Percentiles rank a stretch among this genome's conserved stretches.
Evolutionary conservation across 1,140 invertebrate genomes (phyloP).

Genomic region (Physella acuta): DNA sequence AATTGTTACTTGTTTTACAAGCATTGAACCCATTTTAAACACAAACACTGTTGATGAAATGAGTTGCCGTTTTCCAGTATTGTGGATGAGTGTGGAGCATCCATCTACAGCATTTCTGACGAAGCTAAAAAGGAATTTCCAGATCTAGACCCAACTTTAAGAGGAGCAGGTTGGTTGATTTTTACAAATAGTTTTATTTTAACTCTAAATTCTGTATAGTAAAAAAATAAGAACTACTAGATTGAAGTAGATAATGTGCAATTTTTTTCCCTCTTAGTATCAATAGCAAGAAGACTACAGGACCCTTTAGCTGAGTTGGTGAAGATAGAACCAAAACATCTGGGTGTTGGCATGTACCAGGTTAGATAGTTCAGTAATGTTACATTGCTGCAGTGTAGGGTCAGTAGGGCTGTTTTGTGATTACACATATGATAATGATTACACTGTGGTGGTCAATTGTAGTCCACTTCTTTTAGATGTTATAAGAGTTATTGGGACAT

Average conservation of each 20-base stretch:
- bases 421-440: too few species aligned
- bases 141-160: conserved; percentile 74
- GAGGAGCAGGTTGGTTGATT: conserved; percentile 71
- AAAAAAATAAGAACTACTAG: too few species aligned
- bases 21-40: neutral
- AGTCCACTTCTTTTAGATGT: neutral
- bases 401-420: too few species aligned
- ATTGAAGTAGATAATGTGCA: too few species aligned
- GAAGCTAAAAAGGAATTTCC: conserved; percentile 84
- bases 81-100: conserved; percentile 84
- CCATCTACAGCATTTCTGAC: conserved; percentile 83
- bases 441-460: too few species aligned
- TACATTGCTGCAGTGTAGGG: too few species aligned
- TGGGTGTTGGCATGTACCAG: conserved; percentile 85
- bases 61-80: conserved; percentile 65
- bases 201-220: too few species aligned
- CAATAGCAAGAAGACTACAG: conserved; percentile 81
- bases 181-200: too few species aligned
- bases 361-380: too few species aligned
- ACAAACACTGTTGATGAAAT: too few species aligned
- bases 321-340: conserved; percentile 86
- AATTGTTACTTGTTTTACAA: neutral
- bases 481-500: neutral
- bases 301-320: conserved; percentile 88
- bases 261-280: conserved; percentile 64